Percentiles rank a stretch among this genome's conserved stretches.
Evolutionary conservation across 2,888 invertebrate species (phyloP).

Genomic region (Sphaeridia pumilis): DNA sequence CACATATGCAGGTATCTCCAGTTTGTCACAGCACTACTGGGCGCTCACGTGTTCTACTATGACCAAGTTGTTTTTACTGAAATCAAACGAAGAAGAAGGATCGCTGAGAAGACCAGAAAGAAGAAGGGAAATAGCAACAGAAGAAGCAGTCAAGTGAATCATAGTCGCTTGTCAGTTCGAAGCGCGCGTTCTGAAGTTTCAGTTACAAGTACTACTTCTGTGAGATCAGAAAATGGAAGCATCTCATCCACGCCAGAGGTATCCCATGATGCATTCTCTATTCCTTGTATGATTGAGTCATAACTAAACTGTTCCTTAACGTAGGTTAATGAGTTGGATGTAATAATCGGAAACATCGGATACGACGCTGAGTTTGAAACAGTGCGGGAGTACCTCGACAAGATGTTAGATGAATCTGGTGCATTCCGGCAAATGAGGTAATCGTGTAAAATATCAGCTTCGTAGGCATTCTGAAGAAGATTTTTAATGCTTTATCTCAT

Average conservation of each 20-base stretch:
- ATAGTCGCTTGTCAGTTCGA: background rate
- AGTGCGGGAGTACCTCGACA: conserved; percentile 23
- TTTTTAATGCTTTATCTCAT: background rate
- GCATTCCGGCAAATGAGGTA: conserved; percentile 26
- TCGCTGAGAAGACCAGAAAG: background rate
- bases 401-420: conserved; percentile 23
- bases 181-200: conserved; percentile 4
- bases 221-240: background rate
- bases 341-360: conserved; percentile 31
- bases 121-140: no score
- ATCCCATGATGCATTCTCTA: background rate
- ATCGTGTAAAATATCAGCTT: background rate
- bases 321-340: conserved; percentile 28
- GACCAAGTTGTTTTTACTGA: conserved; percentile 25
- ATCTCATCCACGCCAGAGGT: background rate
- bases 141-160: conserved; percentile 14
- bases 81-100: conserved; percentile 23
- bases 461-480: no score
- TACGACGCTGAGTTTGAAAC: conserved; percentile 28
- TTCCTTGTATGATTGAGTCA: no score
- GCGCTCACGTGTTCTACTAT: conserved; percentile 28
- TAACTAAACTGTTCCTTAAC: background rate
- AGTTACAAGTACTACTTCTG: background rate
- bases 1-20: conserved; percentile 26
- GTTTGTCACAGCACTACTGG: conserved; percentile 24